Conservation (phyloP, 1,140 invertebrate genomes). For the Eufriesea mexicana region DNA sequence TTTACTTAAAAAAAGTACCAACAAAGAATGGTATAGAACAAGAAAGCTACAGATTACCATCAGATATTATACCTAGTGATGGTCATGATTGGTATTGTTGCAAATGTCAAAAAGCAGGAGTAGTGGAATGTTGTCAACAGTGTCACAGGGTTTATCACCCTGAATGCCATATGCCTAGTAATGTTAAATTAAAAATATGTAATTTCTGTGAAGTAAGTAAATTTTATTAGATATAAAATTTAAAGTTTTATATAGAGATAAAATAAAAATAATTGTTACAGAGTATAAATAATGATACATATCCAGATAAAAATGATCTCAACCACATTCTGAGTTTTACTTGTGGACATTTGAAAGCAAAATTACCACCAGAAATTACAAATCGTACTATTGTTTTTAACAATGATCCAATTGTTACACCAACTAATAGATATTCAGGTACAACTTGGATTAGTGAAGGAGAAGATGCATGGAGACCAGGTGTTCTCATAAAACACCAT, state of each 20-base stretch:
- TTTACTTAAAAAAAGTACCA: conserved; percentile 75
- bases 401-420: conserved; percentile 64
- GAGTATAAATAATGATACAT: conserved; percentile 73
- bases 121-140: conserved; percentile 75
- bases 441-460: conserved; percentile 78
- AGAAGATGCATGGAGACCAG: conserved; percentile 78
- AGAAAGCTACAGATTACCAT: conserved; percentile 73
- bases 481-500: conserved; percentile 77
- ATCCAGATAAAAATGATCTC: conserved; percentile 70
- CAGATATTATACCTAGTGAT: conserved; percentile 64
- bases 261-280: conserved; percentile 54
- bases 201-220: conserved; percentile 75
- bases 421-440: conserved; percentile 72
- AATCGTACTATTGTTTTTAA: conserved; percentile 78
- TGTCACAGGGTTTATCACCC: conserved; percentile 76
- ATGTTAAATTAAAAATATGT: conserved; percentile 70
- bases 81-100: conserved; percentile 78
- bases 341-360: conserved; percentile 79
- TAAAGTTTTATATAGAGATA: conserved; percentile 6
- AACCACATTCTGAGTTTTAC: conserved; percentile 78
- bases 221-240: not conserved
- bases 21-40: conserved; percentile 75
- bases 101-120: conserved; percentile 76
- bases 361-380: conserved; percentile 78
- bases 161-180: conserved; percentile 68